Base-by-base conservation (phyloP, 1,140 invertebrate species). In the Charaxes varanes region DNA sequence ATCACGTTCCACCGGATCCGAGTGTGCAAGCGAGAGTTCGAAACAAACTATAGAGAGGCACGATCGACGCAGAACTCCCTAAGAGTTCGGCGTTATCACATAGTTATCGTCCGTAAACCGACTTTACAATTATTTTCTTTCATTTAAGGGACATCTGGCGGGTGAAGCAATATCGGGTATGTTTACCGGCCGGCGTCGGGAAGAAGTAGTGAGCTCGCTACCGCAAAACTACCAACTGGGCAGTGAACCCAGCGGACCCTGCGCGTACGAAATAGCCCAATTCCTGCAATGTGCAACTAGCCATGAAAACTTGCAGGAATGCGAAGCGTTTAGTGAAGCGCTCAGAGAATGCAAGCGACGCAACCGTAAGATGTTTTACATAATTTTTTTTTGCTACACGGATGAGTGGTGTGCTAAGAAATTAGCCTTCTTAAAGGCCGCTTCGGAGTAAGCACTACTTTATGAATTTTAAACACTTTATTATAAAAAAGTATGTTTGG, bases 91-190 rank as follows among this genome's bases (percentile, higher is more conserved):
- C n/a, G n/a, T n/a, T n/a, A n/a, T n/a, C n/a, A n/a, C n/a, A n/a
- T n/a, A n/a, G n/a, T n/a, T n/a, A n/a, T n/a, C n/a, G n/a, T n/a
- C n/a, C n/a, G n/a, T n/a, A n/a, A n/a, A n/a, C n/a, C n/a, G n/a
- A n/a, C n/a, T n/a, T 4, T 10, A 18, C 3, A 17, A 17, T 12
- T 17, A n/a, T 22, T 7, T 8, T 7, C 38, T 40, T 12, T 10
- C 13, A 22, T 38, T 33, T 3, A 28, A 90, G 88, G 95, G 94
- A 11, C 94, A 96, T 58, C 88, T 92, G 14, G 86, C 94, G 13
- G 95, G 94, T 17, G 89, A 92, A 71, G 94, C 92, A 5, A 67
- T 97, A 19, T 93, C 93, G 18, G 90, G 94, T 19, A 70, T 93
- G 68, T 92, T 94, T 54, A 87, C 90, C 38, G 92, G 93, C 7